Base-by-base conservation (phyloP, 2,888 invertebrate genomes). In the Oscheius sp. region DNA sequence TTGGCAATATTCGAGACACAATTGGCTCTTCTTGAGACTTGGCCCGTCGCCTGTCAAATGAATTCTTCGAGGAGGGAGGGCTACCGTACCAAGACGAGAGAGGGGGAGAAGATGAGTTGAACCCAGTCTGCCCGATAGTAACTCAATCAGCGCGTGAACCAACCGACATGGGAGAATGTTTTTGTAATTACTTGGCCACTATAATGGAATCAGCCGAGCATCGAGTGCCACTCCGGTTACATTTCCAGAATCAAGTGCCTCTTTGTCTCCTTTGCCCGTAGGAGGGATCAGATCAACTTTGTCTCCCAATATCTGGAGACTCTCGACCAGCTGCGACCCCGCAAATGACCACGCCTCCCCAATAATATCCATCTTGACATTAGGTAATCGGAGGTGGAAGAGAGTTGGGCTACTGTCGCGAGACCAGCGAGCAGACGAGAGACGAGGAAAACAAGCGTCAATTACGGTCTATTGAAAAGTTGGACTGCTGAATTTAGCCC, bases 81-180 rank as follows among this genome's bases (percentile, higher is more conserved):
- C 61, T 61, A 61, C 61, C n/a, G 61, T 61, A 61, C 13, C 25
- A 2, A 9, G 58, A 9, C 35, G 35, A 35, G 35, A n/a, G n/a
- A n/a, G n/a, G n/a, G n/a, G 35, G 35, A 9, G 35, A 29, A 29
- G 27, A 55, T 25, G 56, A 59, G 7, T 61, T n/a, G 43, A 23
- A 25, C 58, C n/a, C 29, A 5, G 49, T 7, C 3, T 27, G 27
- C 13, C 43, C 63, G 43, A 63, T 63, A 43, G 66, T 66, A 66
- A 66, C 66, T 66, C 66, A 66, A 66, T 66, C 66, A 52, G 25
- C 66, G 66, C 66, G 66, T 49, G 66, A 66, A 66, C 66, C 29
- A 52, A 27, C 25, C 52, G 52, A 35, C 25, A 13, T 5, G 45
- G 45, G 45, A 41, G 43, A 43, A 49, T 66, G 66, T 66, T 66